Conservation (phyloP, 2,113 vertebrate species). For the Heliornis fulica region DNA sequence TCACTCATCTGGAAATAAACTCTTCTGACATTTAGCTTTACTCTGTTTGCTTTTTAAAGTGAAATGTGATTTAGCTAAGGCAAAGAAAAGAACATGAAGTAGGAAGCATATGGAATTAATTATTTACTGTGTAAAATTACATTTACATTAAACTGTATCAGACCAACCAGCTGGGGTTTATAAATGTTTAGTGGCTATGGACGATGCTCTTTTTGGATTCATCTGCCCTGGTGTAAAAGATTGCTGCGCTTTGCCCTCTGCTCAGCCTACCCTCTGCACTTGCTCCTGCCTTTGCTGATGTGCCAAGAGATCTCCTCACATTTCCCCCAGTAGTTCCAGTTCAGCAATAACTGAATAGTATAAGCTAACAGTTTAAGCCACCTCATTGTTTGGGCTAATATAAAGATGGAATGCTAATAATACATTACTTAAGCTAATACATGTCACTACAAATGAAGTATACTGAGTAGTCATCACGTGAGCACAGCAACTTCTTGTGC, state of each 20-base stretch:
- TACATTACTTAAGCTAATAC: background rate
- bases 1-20: constrained; percentile 34
- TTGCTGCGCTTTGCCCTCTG: background rate
- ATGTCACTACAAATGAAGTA: background rate
- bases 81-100: background rate
- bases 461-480: background rate
- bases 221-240: background rate
- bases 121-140: background rate
- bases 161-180: background rate
- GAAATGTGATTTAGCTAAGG: background rate
- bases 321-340: background rate
- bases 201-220: background rate
- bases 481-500: accelerated
- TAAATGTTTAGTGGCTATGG: background rate
- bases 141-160: background rate
- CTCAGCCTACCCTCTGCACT: background rate
- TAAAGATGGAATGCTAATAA: background rate
- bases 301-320: background rate
- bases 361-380: background rate
- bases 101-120: background rate
- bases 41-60: background rate
- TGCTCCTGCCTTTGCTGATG: background rate
- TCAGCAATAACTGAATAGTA: background rate
- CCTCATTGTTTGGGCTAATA: accelerated
- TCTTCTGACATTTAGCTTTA: constrained; percentile 23